Evolutionary conservation across 2,113 vertebrate species (phyloP), one percentile per base, ranked within the genome.

Genomic region (Aptenodytes patagonicus): DNA sequence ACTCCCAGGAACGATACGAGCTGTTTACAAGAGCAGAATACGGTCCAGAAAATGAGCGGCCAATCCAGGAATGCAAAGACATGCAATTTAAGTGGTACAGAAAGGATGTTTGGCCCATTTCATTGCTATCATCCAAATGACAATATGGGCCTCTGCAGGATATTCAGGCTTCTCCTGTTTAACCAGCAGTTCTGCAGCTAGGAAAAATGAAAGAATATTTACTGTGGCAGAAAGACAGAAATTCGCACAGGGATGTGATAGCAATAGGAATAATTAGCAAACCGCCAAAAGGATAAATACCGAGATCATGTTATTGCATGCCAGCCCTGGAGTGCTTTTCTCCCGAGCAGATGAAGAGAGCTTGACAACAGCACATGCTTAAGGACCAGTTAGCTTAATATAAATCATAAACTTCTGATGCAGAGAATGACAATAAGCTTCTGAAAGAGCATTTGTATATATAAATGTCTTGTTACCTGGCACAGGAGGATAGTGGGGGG

Each of bases 251-350:
- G 96, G 94, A 87, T 91, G 89, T 32, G 68, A 93, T 58, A 93
- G 91, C 87, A 97, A 93, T 51, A 97, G 96, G 93, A 96, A 95
- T 95, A 97, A 97, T 97, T 97, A 97, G 89, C 91, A 91, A 95
- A 96, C 58, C 4, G 89, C 96, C 95, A 87, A 93, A 95, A 95
- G 95, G 87, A 96, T 95, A 97, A 97, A 97, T 97, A 96, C 78
- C n/a, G 5, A 91, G 96, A 90, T 85, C 89, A 88, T 83, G 95
- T 87, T 80, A 77, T 7, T 65, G 84, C 13, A 19, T 85, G 92
- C 94, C 83, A 96, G 91, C 89, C 95, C 95, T 0, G 1, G 32
- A 78, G 97, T 28, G 70, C 78, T 94, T 46, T 83, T 86, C 87
- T 91, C 40, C 77, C 1, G 17, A 90, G 87, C 87, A 90, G 95